Evolutionary conservation across 2,113 vertebrate species (phyloP), one percentile per base, ranked within the genome.

Genomic region (Petromus typicus): DNA sequence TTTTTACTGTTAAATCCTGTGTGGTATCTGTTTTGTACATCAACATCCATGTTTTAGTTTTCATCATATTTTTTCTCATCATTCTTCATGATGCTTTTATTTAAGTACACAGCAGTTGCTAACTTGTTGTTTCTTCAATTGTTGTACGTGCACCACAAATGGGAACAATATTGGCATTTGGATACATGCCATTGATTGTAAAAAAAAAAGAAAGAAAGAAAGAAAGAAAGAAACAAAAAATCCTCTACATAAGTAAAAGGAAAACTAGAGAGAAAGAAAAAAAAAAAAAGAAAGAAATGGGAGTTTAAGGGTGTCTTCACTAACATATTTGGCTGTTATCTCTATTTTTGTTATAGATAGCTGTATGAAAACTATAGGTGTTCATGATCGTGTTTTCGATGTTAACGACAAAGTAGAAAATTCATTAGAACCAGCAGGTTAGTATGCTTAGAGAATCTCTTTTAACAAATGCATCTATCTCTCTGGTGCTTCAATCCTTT

Each of bases 321-420:
- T 99, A 99, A 99, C 99, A 98, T 99, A 99, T 99, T 99, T 99
- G 99, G 99, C 99, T 99, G 98, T 99, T 98, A 99, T 99, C 99
- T 99, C 99, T 99, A 99, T 99, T 99, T 99, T 99, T 99, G 98
- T 99, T 99, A 99, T 99, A 99, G 99, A 99, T 99, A 99, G 98
- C 99, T 99, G 99, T 99, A 99, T 99, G 99, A 99, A 99, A 99
- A 99, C 99, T 99, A 99, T 99, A 99, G 99, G 99, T 98, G 99
- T 99, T 99, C 99, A 99, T 99, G 99, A 99, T 99, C 99, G 99
- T 98, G 99, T 99, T 99, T 99, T 99, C 99, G 99, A 99, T 98
- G 99, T 99, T 99, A 99, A 99, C 99, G 99, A 99, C 99, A 99
- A 99, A 99, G 99, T 99, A 99, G 99, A 99, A 99, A 99, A 99